Evolutionary conservation across 2,888 invertebrate species (phyloP).

Genomic region (Liopterus haemorrhoidalis): DNA sequence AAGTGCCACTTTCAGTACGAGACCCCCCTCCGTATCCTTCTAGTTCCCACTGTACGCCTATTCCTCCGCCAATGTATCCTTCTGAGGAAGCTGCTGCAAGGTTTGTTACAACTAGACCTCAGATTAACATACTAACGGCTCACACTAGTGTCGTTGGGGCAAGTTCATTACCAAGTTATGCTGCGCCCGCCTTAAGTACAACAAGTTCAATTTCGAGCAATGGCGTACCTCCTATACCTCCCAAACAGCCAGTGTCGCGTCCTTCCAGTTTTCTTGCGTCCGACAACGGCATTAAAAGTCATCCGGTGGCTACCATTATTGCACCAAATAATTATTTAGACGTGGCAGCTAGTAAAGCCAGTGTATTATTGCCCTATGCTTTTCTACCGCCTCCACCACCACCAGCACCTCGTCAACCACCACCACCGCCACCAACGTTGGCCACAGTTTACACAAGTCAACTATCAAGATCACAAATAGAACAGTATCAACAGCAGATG

Average conservation of each 20-base stretch:
- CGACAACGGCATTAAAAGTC: constrained; percentile 42
- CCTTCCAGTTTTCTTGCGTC: constrained; percentile 47
- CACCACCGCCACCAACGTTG: constrained; percentile 61
- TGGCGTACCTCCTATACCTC: constrained; percentile 43
- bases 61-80: constrained; percentile 56
- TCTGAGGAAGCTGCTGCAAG: constrained; percentile 69
- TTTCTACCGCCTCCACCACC: constrained; percentile 60
- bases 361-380: constrained; percentile 47
- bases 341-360: constrained; percentile 52
- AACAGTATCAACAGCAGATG: constrained; percentile 81
- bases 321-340: constrained; percentile 59
- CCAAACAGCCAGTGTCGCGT: constrained; percentile 40
- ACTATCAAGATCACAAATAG: constrained; percentile 68
- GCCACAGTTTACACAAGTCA: constrained; percentile 68
- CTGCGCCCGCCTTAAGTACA: constrained; percentile 43
- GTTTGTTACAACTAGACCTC: constrained; percentile 70
- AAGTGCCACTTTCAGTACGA: constrained; percentile 44
- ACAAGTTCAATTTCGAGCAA: constrained; percentile 27
- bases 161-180: constrained; percentile 56
- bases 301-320: constrained; percentile 48
- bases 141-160: constrained; percentile 65
- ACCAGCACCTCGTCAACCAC: constrained; percentile 56
- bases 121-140: constrained; percentile 70
- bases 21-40: constrained; percentile 65
- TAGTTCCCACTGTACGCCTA: constrained; percentile 41